Base-by-base conservation (phyloP, 2,888 invertebrate genomes). In the Eupsilia transversa region DNA sequence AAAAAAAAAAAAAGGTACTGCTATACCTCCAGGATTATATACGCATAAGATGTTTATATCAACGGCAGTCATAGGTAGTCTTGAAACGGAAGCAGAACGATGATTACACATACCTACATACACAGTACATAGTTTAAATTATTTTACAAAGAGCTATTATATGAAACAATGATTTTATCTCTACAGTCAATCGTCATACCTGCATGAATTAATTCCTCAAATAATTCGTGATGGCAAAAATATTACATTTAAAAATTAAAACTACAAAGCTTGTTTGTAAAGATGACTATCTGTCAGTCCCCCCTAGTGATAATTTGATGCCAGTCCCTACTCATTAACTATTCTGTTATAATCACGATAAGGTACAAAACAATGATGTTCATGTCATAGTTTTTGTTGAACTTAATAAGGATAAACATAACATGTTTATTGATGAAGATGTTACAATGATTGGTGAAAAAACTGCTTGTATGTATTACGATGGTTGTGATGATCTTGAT, bases 351-450 rank as follows among this genome's bases (percentile, higher is more conserved):
- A 46, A 52, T 66, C 49, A 59, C 33, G 61, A 79, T 52, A 64
- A 17, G 33, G 41, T 49, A 59, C 10, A 20, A 56, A 60, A 82
- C 82, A 82, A 75, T 82, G 61, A 75, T 70, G 75, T 63, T 59
- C 43, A 41, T 59, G 74, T 74, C 65, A 56, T 43, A 56, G 69
- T 82, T 82, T 82, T 82, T 82, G 61, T 75, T 27, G 17, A 61
- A 59, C 4, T 35, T 72, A 72, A 38, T 59, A 7, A 72, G 30
- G 30, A 69, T 66, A 35, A 66, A 74, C 71, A 66, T 63, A 65
- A 43, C 75, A 61, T 43, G 68, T 54, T 59, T 71, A 66, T 61
- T 70, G 71, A 79, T 82, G 43, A 59, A 79, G 75, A 41, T 75
- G 65, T 79, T 56, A 46, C 60, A 52, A 72, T 46, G 52, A 68